Percentiles rank a stretch among this genome's conserved stretches.
These are phyloP conservation scores for Megalops cyprinoides DNA, from an alignment of 2,797 vertebrate species.

Conservation along the genomic window DNA sequence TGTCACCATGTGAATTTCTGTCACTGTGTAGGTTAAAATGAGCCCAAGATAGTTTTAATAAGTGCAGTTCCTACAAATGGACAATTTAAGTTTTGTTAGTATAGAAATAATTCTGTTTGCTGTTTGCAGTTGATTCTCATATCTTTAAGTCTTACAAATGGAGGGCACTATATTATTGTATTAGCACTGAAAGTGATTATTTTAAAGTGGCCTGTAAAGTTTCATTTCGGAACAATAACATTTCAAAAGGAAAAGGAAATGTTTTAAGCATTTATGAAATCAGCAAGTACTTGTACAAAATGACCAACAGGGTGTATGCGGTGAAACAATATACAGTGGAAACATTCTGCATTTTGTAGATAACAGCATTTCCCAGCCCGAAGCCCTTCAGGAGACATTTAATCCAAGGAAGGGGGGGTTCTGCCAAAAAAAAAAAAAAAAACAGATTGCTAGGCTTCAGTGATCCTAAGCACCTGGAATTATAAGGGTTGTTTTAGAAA, in stretches of 20 bases:
- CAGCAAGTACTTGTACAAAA: slow-evolving; percentile 50
- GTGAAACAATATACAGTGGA: slow-evolving; percentile 33
- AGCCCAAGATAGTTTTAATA: too few species aligned
- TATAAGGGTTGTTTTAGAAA: slow-evolving; percentile 10
- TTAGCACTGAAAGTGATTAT: background rate
- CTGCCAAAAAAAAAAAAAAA: slow-evolving; percentile 21
- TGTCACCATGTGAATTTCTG: too few species aligned
- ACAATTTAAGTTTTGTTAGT: too few species aligned
- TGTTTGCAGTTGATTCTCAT: too few species aligned
- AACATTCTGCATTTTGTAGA: slow-evolving; percentile 59
- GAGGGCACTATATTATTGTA: too few species aligned
- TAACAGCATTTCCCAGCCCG: slow-evolving; percentile 51
- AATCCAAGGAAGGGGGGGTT: slow-evolving; percentile 41
- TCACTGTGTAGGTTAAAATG: too few species aligned
- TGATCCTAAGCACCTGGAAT: slow-evolving; percentile 53
- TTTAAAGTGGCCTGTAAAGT: too few species aligned
- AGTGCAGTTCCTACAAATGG: too few species aligned
- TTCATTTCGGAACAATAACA: background rate
- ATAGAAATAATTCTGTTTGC: too few species aligned
- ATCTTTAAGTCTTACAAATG: too few species aligned
- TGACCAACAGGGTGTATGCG: slow-evolving; percentile 32
- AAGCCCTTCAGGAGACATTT: slow-evolving; percentile 40
- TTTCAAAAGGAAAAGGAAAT: background rate
- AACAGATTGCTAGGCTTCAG: slow-evolving; percentile 36
- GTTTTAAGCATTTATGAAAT: slow-evolving; percentile 35